Evolutionary conservation across 2,888 invertebrate species (phyloP).

Genomic region (Atrina japonica): DNA sequence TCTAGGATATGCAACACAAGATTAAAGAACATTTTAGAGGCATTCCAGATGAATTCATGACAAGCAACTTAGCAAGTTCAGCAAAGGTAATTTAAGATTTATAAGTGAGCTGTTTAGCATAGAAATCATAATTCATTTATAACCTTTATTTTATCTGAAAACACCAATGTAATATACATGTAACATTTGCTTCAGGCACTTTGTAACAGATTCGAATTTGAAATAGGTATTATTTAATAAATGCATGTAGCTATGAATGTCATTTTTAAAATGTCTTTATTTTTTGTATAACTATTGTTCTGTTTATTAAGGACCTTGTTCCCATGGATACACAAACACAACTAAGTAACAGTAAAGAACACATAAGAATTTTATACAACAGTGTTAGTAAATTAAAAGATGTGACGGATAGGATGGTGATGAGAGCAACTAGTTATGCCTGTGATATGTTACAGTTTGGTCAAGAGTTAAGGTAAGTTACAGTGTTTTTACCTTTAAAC

Average conservation of each 20-base stretch:
- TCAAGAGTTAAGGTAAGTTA: slow-evolving; percentile 77
- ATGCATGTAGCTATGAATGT: too few relatives aligned
- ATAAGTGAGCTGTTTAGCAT: not conserved
- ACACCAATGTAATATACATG: too few relatives aligned
- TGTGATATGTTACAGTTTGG: slow-evolving; percentile 79
- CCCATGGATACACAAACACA: slow-evolving; percentile 80
- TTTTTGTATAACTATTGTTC: too few relatives aligned
- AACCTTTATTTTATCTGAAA: slow-evolving; percentile 2
- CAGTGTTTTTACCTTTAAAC: too few relatives aligned
- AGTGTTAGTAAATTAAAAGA: slow-evolving; percentile 77
- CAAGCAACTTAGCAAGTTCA: slow-evolving; percentile 78
- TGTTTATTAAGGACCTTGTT: slow-evolving; percentile 76
- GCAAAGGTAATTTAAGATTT: slow-evolving; percentile 74
- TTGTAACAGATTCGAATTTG: too few relatives aligned
- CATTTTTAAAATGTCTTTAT: too few relatives aligned
- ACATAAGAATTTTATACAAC: slow-evolving; percentile 74
- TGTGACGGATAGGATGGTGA: slow-evolving; percentile 77
- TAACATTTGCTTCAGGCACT: too few relatives aligned
- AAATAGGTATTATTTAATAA: too few relatives aligned
- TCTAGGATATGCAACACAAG: slow-evolving; percentile 80
- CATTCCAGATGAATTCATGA: slow-evolving; percentile 81
- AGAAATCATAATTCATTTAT: not conserved
- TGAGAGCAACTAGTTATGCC: slow-evolving; percentile 76
- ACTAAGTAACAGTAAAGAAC: slow-evolving; percentile 77
- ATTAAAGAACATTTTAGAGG: slow-evolving; percentile 79